Percentiles rank a stretch among this genome's conserved stretches.
phyloP scores from a whole-genome alignment of 1,140 invertebrate species.

The Procambarus virginalis region DNA sequence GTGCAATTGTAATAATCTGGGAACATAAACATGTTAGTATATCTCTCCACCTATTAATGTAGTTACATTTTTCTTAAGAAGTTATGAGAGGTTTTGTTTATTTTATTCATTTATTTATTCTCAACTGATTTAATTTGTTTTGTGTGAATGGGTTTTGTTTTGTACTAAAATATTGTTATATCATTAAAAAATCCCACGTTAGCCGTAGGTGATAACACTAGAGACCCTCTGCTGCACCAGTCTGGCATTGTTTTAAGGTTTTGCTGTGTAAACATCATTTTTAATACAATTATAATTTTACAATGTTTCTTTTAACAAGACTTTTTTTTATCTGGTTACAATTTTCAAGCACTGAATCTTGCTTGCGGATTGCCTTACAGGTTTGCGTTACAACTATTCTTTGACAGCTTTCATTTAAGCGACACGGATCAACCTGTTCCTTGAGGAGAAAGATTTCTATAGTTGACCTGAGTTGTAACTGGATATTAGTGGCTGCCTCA shows the following conservation, averaged over 20 bases:
- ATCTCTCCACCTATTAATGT: too few relatives aligned
- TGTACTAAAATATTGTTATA: too few relatives aligned
- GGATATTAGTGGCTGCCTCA: background rate
- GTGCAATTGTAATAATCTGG: too few relatives aligned
- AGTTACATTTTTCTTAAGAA: too few relatives aligned
- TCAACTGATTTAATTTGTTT: too few relatives aligned
- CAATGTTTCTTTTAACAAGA: background rate
- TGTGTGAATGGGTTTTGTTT: too few relatives aligned
- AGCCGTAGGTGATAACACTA: background rate
- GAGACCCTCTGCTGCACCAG: background rate
- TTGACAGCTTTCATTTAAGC: background rate
- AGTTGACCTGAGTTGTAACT: background rate
- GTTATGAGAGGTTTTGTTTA: too few relatives aligned
- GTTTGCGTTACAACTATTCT: background rate
- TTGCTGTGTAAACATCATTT: background rate
- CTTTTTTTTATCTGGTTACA: background rate
- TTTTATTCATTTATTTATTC: too few relatives aligned
- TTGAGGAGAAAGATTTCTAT: background rate
- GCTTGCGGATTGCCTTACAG: background rate
- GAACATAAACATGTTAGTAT: too few relatives aligned
- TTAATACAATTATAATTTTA: background rate
- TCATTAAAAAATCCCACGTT: too few relatives aligned
- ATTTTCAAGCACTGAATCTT: background rate
- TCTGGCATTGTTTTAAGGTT: background rate
- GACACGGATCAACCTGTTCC: background rate